Conservation (phyloP, 2,888 invertebrate genomes). For the Cheilosia variabilis region DNA sequence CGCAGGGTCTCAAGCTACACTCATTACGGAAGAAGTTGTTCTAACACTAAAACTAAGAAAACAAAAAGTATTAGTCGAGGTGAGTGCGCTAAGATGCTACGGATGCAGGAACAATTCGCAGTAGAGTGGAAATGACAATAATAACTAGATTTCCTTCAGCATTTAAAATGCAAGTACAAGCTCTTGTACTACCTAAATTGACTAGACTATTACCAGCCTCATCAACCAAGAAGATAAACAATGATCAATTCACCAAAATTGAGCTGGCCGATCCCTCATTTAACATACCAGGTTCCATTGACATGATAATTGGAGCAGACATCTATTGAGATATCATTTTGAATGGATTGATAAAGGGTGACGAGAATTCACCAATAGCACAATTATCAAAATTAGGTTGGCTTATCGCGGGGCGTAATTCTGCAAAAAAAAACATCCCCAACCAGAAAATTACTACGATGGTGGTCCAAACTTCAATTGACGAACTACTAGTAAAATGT, state of each 20-base stretch:
- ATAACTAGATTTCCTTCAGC: neutral
- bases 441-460: too few species aligned
- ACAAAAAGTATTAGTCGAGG: neutral
- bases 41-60: neutral
- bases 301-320: too few species aligned
- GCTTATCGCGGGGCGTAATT: too few species aligned
- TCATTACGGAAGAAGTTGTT: slow-evolving; percentile 18
- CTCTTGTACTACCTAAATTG: neutral
- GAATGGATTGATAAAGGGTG: too few species aligned
- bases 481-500: too few species aligned
- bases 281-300: too few species aligned
- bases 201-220: neutral
- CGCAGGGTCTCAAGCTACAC: neutral
- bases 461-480: too few species aligned
- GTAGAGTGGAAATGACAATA: neutral
- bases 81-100: neutral
- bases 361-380: too few species aligned
- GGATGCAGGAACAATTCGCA: neutral
- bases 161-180: neutral
- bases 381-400: too few species aligned
- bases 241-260: neutral
- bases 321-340: too few species aligned
- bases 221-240: neutral
- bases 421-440: too few species aligned
- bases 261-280: too few species aligned